Conservation (phyloP, 2,113 vertebrate species). For the Theristicus caerulescens region DNA sequence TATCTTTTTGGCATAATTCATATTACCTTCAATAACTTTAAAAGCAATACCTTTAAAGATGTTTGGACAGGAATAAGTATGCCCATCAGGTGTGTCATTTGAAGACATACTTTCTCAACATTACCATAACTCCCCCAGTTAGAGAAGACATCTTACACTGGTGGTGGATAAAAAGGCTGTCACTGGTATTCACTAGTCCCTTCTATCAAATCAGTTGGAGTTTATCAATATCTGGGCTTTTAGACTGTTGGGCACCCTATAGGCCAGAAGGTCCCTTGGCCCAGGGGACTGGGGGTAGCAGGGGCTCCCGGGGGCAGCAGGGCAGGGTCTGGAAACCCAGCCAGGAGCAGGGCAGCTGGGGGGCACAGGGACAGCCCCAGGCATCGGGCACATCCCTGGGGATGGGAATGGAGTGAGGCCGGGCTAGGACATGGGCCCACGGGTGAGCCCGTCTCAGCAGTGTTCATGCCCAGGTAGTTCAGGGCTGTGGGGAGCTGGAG, state of each 20-base stretch:
- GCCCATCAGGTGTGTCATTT: background rate
- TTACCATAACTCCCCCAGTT: background rate
- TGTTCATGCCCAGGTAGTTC: background rate
- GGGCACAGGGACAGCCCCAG: background rate
- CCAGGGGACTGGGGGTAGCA: fast-evolving
- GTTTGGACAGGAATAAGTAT: background rate
- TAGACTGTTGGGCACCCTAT: fast-evolving
- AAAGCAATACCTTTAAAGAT: background rate
- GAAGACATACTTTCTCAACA: background rate
- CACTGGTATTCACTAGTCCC: background rate
- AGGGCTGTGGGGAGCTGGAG: background rate
- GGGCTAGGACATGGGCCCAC: too few species aligned
- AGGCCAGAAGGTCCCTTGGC: background rate
- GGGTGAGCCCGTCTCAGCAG: too few species aligned
- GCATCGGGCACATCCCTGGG: too few species aligned
- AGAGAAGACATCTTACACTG: background rate
- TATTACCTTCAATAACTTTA: background rate
- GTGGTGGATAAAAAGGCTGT: background rate
- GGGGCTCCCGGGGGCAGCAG: fast-evolving
- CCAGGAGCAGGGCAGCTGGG: background rate
- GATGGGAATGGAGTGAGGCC: fast-evolving
- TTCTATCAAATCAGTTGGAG: background rate
- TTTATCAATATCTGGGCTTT: background rate
- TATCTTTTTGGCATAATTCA: background rate
- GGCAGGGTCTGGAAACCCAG: background rate